These are phyloP conservation scores for Drepana arcuata DNA, from an alignment of 1,140 invertebrate genomes.

Conservation along the genomic window DNA sequence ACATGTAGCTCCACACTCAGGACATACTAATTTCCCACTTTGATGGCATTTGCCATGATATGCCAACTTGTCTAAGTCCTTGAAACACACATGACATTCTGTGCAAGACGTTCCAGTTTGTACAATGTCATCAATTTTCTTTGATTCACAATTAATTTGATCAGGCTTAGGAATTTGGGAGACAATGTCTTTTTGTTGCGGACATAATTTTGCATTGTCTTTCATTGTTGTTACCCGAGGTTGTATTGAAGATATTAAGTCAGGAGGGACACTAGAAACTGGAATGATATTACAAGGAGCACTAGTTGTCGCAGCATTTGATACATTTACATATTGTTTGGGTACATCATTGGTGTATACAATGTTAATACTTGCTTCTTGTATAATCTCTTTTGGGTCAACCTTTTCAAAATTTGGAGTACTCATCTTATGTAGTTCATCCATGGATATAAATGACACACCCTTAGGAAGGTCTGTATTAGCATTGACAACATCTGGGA, in stretches of 20 bases:
- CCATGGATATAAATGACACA: slow-evolving; percentile 58
- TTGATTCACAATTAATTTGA: slow-evolving; percentile 13
- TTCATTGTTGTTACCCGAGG: slow-evolving; percentile 16
- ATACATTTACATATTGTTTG: slow-evolving; percentile 49
- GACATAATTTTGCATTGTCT: slow-evolving; percentile 22
- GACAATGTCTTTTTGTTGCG: slow-evolving; percentile 23
- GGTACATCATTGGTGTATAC: slow-evolving; percentile 54
- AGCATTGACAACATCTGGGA: slow-evolving; percentile 39
- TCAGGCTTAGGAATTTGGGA: slow-evolving; percentile 14
- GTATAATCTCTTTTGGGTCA: slow-evolving; percentile 60
- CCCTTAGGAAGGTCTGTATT: slow-evolving; percentile 51
- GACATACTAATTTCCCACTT: slow-evolving; percentile 75
- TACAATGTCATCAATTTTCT: slow-evolving; percentile 13
- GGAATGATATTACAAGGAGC: slow-evolving; percentile 42
- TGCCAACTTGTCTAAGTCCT: slow-evolving; percentile 57
- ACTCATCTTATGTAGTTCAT: slow-evolving; percentile 63
- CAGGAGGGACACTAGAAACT: slow-evolving; percentile 50
- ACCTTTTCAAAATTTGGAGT: slow-evolving; percentile 61
- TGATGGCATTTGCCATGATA: slow-evolving; percentile 77
- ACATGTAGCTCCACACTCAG: slow-evolving; percentile 75
- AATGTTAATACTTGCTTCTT: slow-evolving; percentile 65
- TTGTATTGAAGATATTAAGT: slow-evolving; percentile 55
- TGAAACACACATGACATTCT: too few species aligned
- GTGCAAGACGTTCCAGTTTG: slow-evolving; percentile 31
- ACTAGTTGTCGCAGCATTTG: slow-evolving; percentile 26